Conservation (phyloP, 2,113 vertebrate species). For the Leucopsar rothschildi region DNA sequence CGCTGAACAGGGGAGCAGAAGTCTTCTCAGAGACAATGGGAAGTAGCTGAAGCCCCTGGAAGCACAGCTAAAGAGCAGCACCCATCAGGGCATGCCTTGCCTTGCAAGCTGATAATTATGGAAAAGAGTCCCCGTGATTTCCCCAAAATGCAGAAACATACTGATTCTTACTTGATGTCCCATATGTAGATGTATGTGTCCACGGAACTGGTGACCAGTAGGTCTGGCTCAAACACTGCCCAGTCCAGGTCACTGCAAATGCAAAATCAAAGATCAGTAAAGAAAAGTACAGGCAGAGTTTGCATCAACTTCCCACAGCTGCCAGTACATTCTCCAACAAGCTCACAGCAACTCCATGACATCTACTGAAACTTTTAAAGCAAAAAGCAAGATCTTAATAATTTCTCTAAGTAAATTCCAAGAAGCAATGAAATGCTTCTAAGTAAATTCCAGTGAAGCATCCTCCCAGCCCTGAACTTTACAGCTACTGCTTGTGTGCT, state of each 20-base stretch:
- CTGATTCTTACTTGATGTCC: slow-evolving; percentile 90
- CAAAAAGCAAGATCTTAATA: slow-evolving; percentile 14
- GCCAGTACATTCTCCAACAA: neutral
- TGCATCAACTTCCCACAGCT: neutral
- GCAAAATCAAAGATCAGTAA: neutral
- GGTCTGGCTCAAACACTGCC: slow-evolving; percentile 93
- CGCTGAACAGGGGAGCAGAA: neutral
- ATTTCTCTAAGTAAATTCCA: slow-evolving; percentile 13
- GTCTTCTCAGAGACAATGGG: neutral
- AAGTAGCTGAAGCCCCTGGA: neutral
- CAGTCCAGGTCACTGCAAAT: slow-evolving; percentile 91
- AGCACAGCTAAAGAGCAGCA: neutral
- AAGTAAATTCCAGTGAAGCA: neutral
- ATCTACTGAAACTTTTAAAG: neutral
- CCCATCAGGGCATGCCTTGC: accelerated
- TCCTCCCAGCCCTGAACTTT: neutral
- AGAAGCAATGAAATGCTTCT: slow-evolving; percentile 10
- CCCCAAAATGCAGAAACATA: neutral
- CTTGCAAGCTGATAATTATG: neutral
- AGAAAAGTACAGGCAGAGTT: neutral
- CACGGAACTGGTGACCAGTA: slow-evolving; percentile 95
- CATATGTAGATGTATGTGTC: slow-evolving; percentile 99
- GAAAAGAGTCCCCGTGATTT: neutral
- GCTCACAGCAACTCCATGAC: neutral
- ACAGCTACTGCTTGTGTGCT: neutral